phyloP scores from a whole-genome alignment of 2,113 vertebrate species.

The Corvus moneduloides region DNA sequence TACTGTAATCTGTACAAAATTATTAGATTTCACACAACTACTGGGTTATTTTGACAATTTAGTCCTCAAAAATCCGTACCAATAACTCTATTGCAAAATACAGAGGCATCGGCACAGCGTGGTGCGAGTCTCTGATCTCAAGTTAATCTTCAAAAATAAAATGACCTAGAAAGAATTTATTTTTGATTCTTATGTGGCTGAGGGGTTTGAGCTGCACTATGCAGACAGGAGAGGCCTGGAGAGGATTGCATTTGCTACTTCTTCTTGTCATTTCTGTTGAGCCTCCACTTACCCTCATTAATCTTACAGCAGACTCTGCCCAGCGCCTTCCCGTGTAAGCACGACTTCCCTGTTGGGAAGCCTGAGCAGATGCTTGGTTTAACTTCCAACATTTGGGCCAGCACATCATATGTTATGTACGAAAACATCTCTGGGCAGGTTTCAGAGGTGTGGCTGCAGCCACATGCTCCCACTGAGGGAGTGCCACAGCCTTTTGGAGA shows the following conservation, averaged over 20 bases:
- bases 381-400: background rate
- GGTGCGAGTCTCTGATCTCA: conserved; percentile 27
- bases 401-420: rapidly evolving
- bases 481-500: background rate
- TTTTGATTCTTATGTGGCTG: conserved; percentile 8
- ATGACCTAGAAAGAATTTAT: conserved; percentile 47
- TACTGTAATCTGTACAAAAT: conserved; percentile 55
- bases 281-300: background rate
- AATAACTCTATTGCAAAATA: conserved; percentile 47
- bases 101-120: conserved; percentile 33
- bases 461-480: background rate
- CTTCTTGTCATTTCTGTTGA: background rate
- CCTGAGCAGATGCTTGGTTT: background rate
- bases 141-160: conserved; percentile 58
- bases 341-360: background rate
- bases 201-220: conserved; percentile 17
- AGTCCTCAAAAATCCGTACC: conserved; percentile 48
- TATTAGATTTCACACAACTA: conserved; percentile 54
- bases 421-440: background rate
- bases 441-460: background rate
- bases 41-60: conserved; percentile 53
- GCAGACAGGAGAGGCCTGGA: background rate
- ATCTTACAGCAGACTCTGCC: conserved; percentile 15
- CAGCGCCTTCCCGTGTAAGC: background rate
- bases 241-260: conserved; percentile 18